Evolutionary conservation across 2,888 invertebrate species (phyloP).

Genomic region (Pinctada fucata): DNA sequence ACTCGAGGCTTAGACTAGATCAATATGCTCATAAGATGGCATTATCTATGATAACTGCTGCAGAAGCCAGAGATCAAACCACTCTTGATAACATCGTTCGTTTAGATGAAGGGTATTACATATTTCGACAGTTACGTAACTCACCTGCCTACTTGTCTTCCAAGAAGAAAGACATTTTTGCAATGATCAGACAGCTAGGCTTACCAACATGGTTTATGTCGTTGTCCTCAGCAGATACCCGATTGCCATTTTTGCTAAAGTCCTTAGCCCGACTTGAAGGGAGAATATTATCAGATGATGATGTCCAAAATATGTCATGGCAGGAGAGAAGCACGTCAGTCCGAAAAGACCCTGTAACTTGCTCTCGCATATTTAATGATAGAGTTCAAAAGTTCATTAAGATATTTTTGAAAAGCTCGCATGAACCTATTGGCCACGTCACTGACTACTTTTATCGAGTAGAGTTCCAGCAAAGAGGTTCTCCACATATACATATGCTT

Average conservation of each 20-base stretch:
- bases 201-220: constrained; percentile 47
- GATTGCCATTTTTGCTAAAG: constrained; percentile 42
- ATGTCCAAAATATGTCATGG: constrained; percentile 12
- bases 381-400: constrained; percentile 28
- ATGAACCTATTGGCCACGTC: constrained; percentile 41
- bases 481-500: constrained; percentile 45
- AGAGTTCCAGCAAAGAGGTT: constrained; percentile 43
- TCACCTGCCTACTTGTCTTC: constrained; percentile 25
- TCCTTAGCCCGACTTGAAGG: constrained; percentile 33
- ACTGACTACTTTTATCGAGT: constrained; percentile 44
- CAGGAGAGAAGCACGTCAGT: constrained; percentile 39
- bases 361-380: constrained; percentile 44
- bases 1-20: too few species aligned
- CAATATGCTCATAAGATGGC: too few species aligned
- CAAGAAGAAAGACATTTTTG: constrained; percentile 45
- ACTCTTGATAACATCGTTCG: constrained; percentile 47
- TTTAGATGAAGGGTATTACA: constrained; percentile 70
- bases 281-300: not conserved
- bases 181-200: constrained; percentile 46
- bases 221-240: constrained; percentile 45
- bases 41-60: constrained; percentile 44
- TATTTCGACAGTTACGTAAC: constrained; percentile 43
- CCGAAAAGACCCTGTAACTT: constrained; percentile 46
- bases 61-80: constrained; percentile 21
- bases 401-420: constrained; percentile 22